Evolutionary conservation across 2,797 vertebrate species (phyloP).

Genomic region (Semaprochilodus insignis): DNA sequence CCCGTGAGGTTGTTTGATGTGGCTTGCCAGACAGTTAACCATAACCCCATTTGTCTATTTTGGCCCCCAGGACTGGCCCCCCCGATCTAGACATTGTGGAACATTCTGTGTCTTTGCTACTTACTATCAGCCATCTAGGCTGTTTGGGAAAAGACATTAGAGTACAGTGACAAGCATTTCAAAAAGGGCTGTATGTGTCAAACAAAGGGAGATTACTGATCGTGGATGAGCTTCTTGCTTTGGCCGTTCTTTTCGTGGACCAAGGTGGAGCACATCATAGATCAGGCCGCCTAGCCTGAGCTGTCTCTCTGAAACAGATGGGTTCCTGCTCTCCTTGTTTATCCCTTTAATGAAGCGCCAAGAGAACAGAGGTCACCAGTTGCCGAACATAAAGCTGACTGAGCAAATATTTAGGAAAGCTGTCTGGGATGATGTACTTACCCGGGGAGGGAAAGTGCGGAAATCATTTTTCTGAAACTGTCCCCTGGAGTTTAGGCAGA

Average conservation of each 20-base stretch:
- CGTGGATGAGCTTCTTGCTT: not conserved
- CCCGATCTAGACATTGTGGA: not conserved
- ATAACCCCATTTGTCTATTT: too few relatives aligned
- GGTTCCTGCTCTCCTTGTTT: slow-evolving; percentile 39
- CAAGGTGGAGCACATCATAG: not conserved
- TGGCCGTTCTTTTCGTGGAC: not conserved
- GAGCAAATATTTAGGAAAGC: slow-evolving; percentile 55
- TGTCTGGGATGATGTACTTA: slow-evolving; percentile 48
- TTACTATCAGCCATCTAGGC: not conserved
- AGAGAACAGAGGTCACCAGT: slow-evolving; percentile 16
- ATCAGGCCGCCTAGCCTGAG: not conserved
- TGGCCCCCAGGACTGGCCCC: too few relatives aligned
- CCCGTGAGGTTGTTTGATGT: too few relatives aligned
- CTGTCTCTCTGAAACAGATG: slow-evolving; percentile 7
- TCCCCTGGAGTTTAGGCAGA: slow-evolving; percentile 12
- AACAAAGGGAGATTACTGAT: not conserved
- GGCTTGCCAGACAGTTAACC: too few relatives aligned
- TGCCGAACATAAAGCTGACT: slow-evolving; percentile 33
- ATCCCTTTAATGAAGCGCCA: slow-evolving; percentile 17
- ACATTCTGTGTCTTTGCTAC: not conserved
- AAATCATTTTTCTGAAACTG: slow-evolving; percentile 22
- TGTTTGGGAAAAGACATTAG: slow-evolving; percentile 1
- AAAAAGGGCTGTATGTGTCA: not conserved
- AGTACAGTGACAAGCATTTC: not conserved
- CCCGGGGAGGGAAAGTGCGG: slow-evolving; percentile 25